phyloP scores from a whole-genome alignment of 2,888 invertebrate species.

The Eilema sororculum region DNA sequence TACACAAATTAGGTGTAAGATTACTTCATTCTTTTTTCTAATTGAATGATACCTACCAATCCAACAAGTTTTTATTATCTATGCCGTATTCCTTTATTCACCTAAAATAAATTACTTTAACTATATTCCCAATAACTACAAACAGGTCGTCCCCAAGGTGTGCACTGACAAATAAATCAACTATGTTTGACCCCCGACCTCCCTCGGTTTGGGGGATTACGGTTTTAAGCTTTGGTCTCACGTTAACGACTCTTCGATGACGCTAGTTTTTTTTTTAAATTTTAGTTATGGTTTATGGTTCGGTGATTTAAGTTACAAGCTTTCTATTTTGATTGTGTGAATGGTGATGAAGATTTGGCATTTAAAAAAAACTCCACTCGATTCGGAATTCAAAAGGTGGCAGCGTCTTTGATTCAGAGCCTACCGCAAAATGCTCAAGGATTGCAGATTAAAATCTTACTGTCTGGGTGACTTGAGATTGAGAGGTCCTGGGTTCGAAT shows the following conservation, averaged over 20 bases:
- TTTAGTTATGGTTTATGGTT: slow-evolving; percentile 40
- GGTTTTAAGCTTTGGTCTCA: slow-evolving; percentile 44
- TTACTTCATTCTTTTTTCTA: not conserved
- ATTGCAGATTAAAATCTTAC: no score
- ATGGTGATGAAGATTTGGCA: no score
- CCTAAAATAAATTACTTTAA: slow-evolving; percentile 23
- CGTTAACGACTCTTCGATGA: slow-evolving; percentile 72
- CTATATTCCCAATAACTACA: slow-evolving; percentile 27
- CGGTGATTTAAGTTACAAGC: no score
- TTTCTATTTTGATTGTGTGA: no score
- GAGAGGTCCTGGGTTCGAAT: no score
- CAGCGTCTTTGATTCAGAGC: not conserved
- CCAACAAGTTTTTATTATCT: not conserved
- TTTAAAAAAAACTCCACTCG: not conserved
- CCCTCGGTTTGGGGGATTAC: slow-evolving; percentile 55
- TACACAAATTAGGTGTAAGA: not conserved
- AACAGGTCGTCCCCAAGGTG: slow-evolving; percentile 30
- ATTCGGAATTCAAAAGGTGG: not conserved
- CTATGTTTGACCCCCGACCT: slow-evolving; percentile 75
- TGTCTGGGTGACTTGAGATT: no score
- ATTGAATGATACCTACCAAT: not conserved
- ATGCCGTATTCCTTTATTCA: slow-evolving; percentile 8
- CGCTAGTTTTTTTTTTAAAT: slow-evolving; percentile 55
- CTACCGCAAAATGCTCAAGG: not conserved
- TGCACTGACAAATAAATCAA: slow-evolving; percentile 68